phyloP scores from a whole-genome alignment of 2,113 vertebrate species.

The Choloepus hoffmanni region DNA sequence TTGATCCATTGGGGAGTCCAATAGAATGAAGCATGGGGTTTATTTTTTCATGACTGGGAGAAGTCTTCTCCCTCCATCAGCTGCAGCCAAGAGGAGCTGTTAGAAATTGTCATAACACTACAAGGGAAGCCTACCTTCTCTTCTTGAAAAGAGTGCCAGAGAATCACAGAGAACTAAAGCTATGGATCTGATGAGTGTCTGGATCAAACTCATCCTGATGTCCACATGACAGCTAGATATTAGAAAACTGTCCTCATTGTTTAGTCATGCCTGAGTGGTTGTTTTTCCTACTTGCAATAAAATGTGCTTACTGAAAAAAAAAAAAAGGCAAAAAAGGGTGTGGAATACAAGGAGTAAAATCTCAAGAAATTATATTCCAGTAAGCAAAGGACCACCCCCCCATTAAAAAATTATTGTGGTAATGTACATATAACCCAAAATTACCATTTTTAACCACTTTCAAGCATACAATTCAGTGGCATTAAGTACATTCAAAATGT shows the following conservation, averaged over 20 bases:
- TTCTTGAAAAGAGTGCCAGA: background rate
- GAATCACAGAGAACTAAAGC: background rate
- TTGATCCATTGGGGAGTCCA: background rate
- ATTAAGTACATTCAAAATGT: too few relatives aligned
- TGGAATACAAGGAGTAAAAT: background rate
- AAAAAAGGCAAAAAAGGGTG: too few relatives aligned
- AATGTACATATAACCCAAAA: too few relatives aligned
- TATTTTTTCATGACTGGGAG: background rate
- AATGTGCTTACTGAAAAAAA: background rate
- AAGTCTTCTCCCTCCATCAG: background rate
- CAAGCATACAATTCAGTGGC: too few relatives aligned
- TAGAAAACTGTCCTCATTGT: fast-evolving
- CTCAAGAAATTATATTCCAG: background rate
- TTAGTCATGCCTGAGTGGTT: fast-evolving
- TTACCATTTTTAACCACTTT: too few relatives aligned
- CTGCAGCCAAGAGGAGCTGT: background rate
- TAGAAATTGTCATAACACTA: background rate
- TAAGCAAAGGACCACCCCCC: background rate
- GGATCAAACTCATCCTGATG: background rate
- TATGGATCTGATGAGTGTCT: fast-evolving
- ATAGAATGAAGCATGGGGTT: background rate
- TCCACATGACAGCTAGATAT: background rate
- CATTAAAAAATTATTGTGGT: too few relatives aligned
- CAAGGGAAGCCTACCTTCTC: background rate
- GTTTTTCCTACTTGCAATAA: background rate